Conservation (phyloP, 2,888 invertebrate species). For the Euzophera pinguis region DNA sequence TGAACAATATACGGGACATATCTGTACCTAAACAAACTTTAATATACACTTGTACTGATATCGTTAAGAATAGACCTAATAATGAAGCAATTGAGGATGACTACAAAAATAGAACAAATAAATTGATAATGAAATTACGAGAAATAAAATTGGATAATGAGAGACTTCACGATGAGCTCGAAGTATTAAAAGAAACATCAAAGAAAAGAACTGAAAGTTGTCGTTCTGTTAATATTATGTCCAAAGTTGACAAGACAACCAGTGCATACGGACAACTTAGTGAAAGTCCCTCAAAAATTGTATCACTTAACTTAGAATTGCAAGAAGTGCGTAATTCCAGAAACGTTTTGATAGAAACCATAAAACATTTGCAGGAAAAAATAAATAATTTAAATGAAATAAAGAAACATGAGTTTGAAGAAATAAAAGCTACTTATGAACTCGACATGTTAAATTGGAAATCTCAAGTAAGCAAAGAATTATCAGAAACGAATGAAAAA, state of each 20-base stretch:
- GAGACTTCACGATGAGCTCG: slow-evolving; percentile 48
- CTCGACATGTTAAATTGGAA: slow-evolving; percentile 48
- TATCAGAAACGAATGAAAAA: slow-evolving; percentile 40
- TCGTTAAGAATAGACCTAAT: slow-evolving; percentile 18
- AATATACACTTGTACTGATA: slow-evolving; percentile 34
- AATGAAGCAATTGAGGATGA: slow-evolving; percentile 26
- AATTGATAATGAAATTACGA: slow-evolving; percentile 55
- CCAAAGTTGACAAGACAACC: slow-evolving; percentile 42
- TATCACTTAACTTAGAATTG: slow-evolving; percentile 45
- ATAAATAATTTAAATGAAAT: slow-evolving; percentile 44
- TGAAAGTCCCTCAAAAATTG: slow-evolving; percentile 40
- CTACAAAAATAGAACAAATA: slow-evolving; percentile 51
- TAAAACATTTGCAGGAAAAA: slow-evolving; percentile 44
- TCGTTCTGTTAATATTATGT: slow-evolving; percentile 25
- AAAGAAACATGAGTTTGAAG: slow-evolving; percentile 53
- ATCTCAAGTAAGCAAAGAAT: slow-evolving; percentile 42
- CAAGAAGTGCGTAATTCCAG: slow-evolving; percentile 50
- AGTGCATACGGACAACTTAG: slow-evolving; percentile 31
- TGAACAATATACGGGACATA: slow-evolving; percentile 16
- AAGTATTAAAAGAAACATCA: slow-evolving; percentile 42
- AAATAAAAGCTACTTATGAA: slow-evolving; percentile 49
- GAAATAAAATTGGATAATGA: slow-evolving; percentile 64
- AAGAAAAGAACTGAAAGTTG: slow-evolving; percentile 22
- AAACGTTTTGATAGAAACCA: slow-evolving; percentile 44
- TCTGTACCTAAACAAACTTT: slow-evolving; percentile 25